These are phyloP conservation scores for Prunella himalayana DNA, from an alignment of 2,113 vertebrate genomes.

Conservation along the genomic window DNA sequence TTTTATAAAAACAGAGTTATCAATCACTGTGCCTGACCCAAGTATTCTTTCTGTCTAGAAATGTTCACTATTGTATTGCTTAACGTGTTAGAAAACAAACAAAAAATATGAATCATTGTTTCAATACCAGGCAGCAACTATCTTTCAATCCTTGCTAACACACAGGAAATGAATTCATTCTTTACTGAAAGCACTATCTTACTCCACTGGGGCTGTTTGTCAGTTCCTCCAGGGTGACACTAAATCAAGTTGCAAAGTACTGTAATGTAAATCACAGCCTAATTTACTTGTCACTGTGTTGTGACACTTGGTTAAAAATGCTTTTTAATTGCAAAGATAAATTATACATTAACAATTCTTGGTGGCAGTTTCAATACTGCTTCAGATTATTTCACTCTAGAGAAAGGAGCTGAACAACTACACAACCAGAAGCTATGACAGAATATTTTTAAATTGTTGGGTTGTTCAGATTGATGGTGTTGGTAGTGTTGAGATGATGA, in stretches of 20 bases:
- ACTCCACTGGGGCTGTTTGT: constrained; percentile 66
- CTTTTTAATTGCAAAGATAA: constrained; percentile 82
- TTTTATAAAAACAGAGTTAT: background rate
- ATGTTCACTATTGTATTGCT: background rate
- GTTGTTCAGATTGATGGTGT: constrained; percentile 20
- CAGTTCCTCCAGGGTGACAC: constrained; percentile 66
- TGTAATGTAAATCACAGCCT: constrained; percentile 77
- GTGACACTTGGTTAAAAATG: constrained; percentile 81
- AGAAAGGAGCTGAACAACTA: constrained; percentile 31
- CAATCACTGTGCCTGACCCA: background rate
- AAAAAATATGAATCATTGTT: constrained; percentile 30
- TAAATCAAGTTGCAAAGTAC: constrained; percentile 72
- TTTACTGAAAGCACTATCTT: constrained; percentile 56
- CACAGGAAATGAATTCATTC: constrained; percentile 41
- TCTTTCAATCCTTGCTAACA: constrained; percentile 31
- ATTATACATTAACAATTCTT: constrained; percentile 79
- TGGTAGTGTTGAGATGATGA: background rate
- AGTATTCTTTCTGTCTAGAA: background rate
- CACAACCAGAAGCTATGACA: background rate
- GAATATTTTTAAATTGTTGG: constrained; percentile 23
- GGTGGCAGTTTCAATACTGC: constrained; percentile 72
- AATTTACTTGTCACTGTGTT: constrained; percentile 82
- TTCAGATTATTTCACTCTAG: constrained; percentile 65
- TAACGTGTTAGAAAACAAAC: constrained; percentile 11
- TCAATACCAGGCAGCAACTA: background rate